phyloP scores from a whole-genome alignment of 2,113 vertebrate species.

The Malaclemys terrapin region DNA sequence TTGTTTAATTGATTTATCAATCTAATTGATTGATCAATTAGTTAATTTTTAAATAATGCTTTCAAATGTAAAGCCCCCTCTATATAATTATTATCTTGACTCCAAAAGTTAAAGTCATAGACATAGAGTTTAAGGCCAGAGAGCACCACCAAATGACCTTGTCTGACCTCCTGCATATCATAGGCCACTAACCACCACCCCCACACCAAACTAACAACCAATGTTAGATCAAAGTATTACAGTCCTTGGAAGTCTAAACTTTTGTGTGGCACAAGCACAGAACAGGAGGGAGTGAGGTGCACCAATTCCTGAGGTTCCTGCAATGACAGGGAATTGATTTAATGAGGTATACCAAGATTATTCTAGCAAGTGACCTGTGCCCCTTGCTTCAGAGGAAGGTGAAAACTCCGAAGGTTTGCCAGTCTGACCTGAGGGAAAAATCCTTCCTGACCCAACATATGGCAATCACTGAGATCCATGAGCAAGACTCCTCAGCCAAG shows the following conservation, averaged over 20 bases:
- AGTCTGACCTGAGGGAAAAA: neutral
- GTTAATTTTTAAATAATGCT: neutral
- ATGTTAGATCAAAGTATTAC: neutral
- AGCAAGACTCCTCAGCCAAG: neutral
- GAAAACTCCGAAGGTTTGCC: neutral
- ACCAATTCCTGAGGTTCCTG: neutral
- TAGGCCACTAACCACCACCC: too few species aligned
- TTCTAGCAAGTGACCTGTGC: neutral
- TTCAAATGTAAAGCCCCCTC: neutral
- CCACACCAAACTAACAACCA: neutral
- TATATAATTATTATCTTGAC: neutral
- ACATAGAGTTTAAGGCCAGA: neutral
- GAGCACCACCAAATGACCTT: neutral
- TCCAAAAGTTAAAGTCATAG: neutral
- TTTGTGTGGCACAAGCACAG: neutral
- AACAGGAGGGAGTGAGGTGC: too few species aligned
- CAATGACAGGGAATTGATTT: neutral
- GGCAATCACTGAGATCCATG: neutral
- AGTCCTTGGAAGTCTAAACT: neutral
- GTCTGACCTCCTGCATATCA: neutral
- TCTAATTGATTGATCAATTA: neutral
- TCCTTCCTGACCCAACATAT: too few species aligned
- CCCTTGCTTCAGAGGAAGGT: neutral
- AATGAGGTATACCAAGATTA: neutral
- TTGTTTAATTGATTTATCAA: neutral